These are phyloP conservation scores for Arctia plantaginis DNA, from an alignment of 2,888 invertebrate species.

Conservation along the genomic window DNA sequence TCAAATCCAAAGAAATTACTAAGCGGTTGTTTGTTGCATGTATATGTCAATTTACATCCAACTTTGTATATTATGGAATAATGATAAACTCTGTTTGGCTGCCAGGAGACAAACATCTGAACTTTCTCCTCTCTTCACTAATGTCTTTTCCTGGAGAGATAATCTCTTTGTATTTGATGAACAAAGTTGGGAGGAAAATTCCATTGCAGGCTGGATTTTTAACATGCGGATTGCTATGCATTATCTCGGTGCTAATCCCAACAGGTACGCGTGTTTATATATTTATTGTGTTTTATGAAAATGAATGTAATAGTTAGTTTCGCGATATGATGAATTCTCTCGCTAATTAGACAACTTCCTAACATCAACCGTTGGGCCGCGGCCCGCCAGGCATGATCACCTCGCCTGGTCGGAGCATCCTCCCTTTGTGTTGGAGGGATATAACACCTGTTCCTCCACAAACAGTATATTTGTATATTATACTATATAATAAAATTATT, in stretches of 20 bases:
- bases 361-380: too few species aligned
- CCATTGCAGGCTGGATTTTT: constrained; percentile 69
- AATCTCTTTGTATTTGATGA: constrained; percentile 71
- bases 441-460: too few species aligned
- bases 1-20: constrained; percentile 67
- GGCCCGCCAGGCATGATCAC: too few species aligned
- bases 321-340: too few species aligned
- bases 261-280: constrained; percentile 58
- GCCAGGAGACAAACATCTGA: constrained; percentile 75
- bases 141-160: constrained; percentile 80
- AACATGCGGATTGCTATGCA: constrained; percentile 63
- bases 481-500: too few species aligned
- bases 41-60: constrained; percentile 66
- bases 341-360: too few species aligned
- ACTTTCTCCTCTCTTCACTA: constrained; percentile 71
- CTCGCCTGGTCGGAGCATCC: too few species aligned
- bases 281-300: too few species aligned
- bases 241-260: constrained; percentile 65
- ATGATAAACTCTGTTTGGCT: constrained; percentile 75
- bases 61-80: constrained; percentile 76
- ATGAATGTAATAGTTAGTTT: too few species aligned
- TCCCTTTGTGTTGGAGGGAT: too few species aligned
- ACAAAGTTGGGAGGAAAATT: constrained; percentile 70
- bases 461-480: too few species aligned
- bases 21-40: constrained; percentile 64